Evolutionary conservation across 2,797 vertebrate genomes (phyloP).

Genomic region (Pangasius larnaudii): DNA sequence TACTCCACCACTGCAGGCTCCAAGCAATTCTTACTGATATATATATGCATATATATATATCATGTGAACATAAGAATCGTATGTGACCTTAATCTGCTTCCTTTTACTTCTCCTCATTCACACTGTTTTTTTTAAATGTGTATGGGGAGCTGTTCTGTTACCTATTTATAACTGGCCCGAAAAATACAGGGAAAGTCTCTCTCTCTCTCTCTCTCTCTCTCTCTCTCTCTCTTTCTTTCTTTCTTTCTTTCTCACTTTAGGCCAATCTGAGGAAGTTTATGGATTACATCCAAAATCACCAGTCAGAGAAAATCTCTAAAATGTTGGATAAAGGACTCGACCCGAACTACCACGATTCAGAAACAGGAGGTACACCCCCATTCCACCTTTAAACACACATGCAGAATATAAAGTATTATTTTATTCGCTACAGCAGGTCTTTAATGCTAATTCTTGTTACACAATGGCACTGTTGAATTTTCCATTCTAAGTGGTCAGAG

Average conservation of each 20-base stretch:
- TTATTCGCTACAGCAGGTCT: background rate
- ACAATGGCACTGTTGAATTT: background rate
- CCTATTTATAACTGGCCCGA: slow-evolving; percentile 78
- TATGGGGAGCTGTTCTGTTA: slow-evolving; percentile 74
- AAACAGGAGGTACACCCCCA: slow-evolving; percentile 84
- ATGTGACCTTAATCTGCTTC: slow-evolving; percentile 31
- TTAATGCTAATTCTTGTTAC: background rate
- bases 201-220: slow-evolving; percentile 39
- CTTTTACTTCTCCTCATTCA: slow-evolving; percentile 51
- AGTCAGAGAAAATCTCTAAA: slow-evolving; percentile 88
- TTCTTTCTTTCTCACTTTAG: slow-evolving; percentile 65
- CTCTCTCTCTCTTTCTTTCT: slow-evolving; percentile 38
- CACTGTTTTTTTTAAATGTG: slow-evolving; percentile 50
- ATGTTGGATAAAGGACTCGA: slow-evolving; percentile 92
- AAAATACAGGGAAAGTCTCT: slow-evolving; percentile 62
- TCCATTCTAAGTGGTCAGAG: background rate
- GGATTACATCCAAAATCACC: slow-evolving; percentile 87
- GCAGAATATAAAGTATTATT: background rate
- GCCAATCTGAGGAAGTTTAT: slow-evolving; percentile 91
- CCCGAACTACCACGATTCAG: slow-evolving; percentile 92
- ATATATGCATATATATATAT: background rate
- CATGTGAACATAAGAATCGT: background rate
- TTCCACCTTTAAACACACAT: slow-evolving; percentile 24
- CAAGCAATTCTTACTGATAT: background rate
- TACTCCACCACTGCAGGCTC: background rate